A percentile compares a stretch with the other conserved stretches of the same genome.
Evolutionary conservation across 2,888 invertebrate genomes (phyloP).

Genomic region (Steinernema carpocapsae): DNA sequence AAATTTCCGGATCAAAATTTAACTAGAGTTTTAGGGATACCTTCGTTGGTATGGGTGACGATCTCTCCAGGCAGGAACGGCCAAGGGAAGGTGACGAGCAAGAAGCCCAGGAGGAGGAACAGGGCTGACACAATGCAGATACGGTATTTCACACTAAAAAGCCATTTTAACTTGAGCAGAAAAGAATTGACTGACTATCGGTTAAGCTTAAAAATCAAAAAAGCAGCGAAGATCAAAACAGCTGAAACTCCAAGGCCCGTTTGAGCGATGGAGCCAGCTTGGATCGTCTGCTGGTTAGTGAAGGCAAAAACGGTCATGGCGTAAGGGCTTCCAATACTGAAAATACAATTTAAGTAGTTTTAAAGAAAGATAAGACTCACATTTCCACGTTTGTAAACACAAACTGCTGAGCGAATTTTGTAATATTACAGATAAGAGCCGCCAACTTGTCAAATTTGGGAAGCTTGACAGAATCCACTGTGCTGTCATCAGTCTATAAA

Average conservation of each 20-base stretch:
- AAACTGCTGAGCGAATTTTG: conserved; percentile 61
- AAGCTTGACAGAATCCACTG: not conserved
- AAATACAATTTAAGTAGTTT: too few species aligned
- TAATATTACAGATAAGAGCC: conserved; percentile 9
- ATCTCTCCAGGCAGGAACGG: conserved; percentile 10
- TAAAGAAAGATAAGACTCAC: too few species aligned
- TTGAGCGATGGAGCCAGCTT: not conserved
- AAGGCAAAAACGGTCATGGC: conserved; percentile 20
- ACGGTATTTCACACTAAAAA: conserved; percentile 45
- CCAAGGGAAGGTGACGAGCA: conserved; percentile 5
- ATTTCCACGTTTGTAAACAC: conserved; percentile 70
- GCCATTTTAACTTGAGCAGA: too few species aligned
- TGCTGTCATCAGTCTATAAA: conserved; percentile 1
- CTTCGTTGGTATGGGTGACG: not conserved
- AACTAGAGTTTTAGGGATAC: too few species aligned
- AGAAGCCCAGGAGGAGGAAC: not conserved
- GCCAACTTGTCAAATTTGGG: conserved; percentile 9
- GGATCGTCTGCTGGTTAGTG: conserved; percentile 5
- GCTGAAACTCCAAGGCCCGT: not conserved
- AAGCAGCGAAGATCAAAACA: conserved; percentile 58
- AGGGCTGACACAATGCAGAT: conserved; percentile 41
- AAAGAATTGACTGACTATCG: conserved; percentile 42
- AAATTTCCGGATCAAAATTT: not conserved
- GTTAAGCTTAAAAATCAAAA: conserved; percentile 66
- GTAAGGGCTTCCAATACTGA: conserved; percentile 56